Evolutionary conservation across 1,140 invertebrate species (phyloP).

Genomic region (Chironomus tepperi): DNA sequence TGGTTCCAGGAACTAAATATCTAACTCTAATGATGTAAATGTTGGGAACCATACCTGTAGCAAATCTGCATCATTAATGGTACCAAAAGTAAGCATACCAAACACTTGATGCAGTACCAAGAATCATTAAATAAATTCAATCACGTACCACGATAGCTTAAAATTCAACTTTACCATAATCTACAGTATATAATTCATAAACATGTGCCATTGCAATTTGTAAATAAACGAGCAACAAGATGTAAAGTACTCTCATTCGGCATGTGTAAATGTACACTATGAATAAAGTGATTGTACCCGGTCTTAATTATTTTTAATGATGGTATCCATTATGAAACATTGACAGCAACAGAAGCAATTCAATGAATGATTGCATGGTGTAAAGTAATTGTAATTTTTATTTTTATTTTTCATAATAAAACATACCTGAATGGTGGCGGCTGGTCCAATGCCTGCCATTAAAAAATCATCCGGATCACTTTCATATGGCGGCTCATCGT

Average conservation of each 20-base stretch:
- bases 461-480: conserved; percentile 81
- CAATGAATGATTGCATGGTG: neutral
- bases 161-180: no score
- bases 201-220: neutral
- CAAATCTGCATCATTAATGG: no score
- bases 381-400: neutral
- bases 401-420: neutral
- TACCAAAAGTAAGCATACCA: no score
- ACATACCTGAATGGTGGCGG: conserved; percentile 60
- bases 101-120: no score
- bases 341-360: neutral
- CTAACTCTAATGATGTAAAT: no score
- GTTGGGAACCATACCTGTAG: no score
- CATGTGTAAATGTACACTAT: neutral
- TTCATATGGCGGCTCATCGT: conserved; percentile 83
- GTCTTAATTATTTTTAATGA: conserved; percentile 4
- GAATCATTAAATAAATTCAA: no score
- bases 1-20: no score
- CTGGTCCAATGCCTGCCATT: conserved; percentile 62
- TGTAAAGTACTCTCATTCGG: no score
- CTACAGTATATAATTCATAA: neutral
- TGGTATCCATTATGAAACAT: neutral
- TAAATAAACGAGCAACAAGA: conserved; percentile 4
- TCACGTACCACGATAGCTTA: no score
- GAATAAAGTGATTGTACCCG: neutral